Base-by-base conservation (phyloP, 2,888 invertebrate genomes). In the Toxonevra muliebris region DNA sequence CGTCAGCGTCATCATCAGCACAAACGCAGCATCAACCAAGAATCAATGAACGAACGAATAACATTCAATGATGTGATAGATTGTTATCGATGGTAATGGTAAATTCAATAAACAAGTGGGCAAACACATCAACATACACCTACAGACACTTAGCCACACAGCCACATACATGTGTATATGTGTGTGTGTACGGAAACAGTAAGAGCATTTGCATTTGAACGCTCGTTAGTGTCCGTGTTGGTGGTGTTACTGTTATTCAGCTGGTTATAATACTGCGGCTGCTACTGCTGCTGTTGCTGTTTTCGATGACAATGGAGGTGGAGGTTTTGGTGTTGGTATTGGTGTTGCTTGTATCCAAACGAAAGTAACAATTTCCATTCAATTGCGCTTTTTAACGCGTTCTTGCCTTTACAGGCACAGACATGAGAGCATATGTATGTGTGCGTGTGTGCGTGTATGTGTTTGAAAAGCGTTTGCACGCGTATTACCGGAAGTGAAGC, bases 351-450 rank as follows among this genome's bases (percentile, higher is more conserved):
- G 68, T 13, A 45, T 66, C 42, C 45, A 48, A 54, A 57, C 59
- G 61, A 63, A 69, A 55, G 63, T 54, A 69, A 70, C 58, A 67
- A 70, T 68, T 66, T 61, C 63, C 64, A 70, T 69, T 61, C 58
- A 61, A 60, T 68, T 64, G 65, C 65, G n/a, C 54, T 52, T 66
- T 45, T 30, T 30, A 30, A 30, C 30, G 30, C 30, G 3, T 30
- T 30, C 30, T 30, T 30, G 42, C 41, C 61, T 40, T 17, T 53
- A 53, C 52, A 4, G n/a, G 61, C 41, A 43, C 42, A 2, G 30
- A 30, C 30, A 4, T 63, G 20, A 55, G 54, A 54, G 53, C 54
- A 54, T 63, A 52, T 30, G 57, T 48, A 41, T 53, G 17, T 45
- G 40, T 48, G 54, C 59, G 12, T n/a, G 17, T 15, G 57, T 30